Percentiles rank a stretch among this genome's conserved stretches.
Evolutionary conservation across 2,888 invertebrate species (phyloP).

Genomic region (Eilema caniola): DNA sequence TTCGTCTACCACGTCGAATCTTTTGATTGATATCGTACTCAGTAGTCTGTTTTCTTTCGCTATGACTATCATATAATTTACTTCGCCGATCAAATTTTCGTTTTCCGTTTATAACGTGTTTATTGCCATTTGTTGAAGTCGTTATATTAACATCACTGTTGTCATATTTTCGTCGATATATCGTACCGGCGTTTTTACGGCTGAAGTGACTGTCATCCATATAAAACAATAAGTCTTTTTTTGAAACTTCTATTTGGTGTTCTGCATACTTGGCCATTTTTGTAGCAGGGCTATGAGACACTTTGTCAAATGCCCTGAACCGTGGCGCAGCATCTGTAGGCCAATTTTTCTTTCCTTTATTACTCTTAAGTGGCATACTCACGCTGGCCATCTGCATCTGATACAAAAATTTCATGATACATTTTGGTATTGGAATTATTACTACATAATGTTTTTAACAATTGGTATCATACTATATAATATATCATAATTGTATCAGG

Average conservation of each 20-base stretch:
- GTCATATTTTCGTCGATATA: not conserved
- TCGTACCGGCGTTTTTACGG: slow-evolving; percentile 20
- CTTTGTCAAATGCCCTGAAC: not conserved
- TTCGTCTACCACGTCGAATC: not conserved
- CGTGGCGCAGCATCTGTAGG: not conserved
- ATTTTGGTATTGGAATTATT: too few relatives aligned
- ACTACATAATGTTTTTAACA: too few relatives aligned
- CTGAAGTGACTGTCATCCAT: slow-evolving; percentile 46
- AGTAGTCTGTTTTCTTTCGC: not conserved
- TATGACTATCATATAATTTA: not conserved
- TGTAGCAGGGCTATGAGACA: not conserved
- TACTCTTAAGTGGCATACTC: not conserved
- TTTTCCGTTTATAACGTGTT: not conserved
- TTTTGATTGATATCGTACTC: not conserved
- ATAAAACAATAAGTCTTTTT: slow-evolving; percentile 58
- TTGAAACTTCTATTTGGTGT: slow-evolving; percentile 24
- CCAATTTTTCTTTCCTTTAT: not conserved
- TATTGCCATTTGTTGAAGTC: not conserved
- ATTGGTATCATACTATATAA: too few relatives aligned
- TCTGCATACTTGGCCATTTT: not conserved
- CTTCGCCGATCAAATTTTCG: not conserved
- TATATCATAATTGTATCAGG: too few relatives aligned
- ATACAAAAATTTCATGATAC: not conserved
- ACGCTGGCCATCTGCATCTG: slow-evolving; percentile 11
- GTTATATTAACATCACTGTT: not conserved